Base-by-base conservation (phyloP, 2,113 vertebrate genomes). In the Petromus typicus region DNA sequence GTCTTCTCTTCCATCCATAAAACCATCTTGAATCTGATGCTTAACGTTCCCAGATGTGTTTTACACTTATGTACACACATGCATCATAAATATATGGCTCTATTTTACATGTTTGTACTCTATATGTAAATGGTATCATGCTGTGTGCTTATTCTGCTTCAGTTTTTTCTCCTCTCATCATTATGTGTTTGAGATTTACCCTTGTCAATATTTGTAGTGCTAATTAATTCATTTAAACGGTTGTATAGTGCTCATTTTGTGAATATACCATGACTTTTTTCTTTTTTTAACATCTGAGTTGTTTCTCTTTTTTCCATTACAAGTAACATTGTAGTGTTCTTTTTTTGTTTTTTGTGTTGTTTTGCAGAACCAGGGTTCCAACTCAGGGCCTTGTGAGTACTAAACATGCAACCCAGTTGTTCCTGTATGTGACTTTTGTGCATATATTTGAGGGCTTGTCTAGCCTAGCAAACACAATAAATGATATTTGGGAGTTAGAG, bases 151-250 rank as follows among this genome's bases (percentile, higher is more conserved):
- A 56, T 79, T 90, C 13, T 64, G 17, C 51, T 30, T 85, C 67
- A 23, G 23, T 59, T 73, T 73, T 45, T 88, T 90, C 17, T 27
- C 59, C 43, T 87, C 8, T 61, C 51, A 93, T 69, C 5, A 17
- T 85, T 81, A 73, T 94, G 57, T 75, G 37, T 89, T 57, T 91
- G 43, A 71, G 76, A 40, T 76, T 80, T 43, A 57, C 48, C 54
- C 45, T 81, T 89, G 40, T 67, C 93, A 63, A 11, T 67, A 48
- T 32, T 11, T 25, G 7, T 37, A 90, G 43, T 18, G n/a, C 61
- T 88, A 80, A 54, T 64, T 84, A 80, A 75, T 88, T 91, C n/a
- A 82, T 71, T 43, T 95, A 54, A 67, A 91, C 51, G 14, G 25
- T 10, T 71, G 83, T 11, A n/a, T 66, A 80, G 10, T 37, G 51